These are phyloP conservation scores for Brachionus paranguensis DNA, from an alignment of 1,140 invertebrate genomes.

Conservation along the genomic window DNA sequence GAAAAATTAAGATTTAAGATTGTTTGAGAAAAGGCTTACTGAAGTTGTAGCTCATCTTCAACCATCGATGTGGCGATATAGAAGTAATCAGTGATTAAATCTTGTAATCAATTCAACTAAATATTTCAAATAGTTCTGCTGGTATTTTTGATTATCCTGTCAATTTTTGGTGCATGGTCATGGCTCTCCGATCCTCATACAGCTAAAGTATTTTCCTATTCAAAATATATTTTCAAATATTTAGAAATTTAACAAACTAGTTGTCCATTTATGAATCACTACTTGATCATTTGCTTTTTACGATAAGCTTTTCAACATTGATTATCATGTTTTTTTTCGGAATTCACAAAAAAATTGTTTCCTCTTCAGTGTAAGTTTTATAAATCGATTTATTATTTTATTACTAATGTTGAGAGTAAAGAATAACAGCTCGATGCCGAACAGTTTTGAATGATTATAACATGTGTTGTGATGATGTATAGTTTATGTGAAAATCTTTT, in stretches of 20 bases:
- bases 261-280: conserved; percentile 15
- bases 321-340: conserved; percentile 27
- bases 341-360: conserved; percentile 18
- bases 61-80: conserved; percentile 33
- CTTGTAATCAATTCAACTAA: not conserved
- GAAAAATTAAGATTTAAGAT: not conserved
- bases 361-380: conserved; percentile 11
- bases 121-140: not conserved
- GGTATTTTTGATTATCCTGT: not conserved
- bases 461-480: conserved; percentile 39
- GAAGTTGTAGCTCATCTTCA: conserved; percentile 27
- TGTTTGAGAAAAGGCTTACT: conserved; percentile 12
- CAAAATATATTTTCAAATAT: too few species aligned
- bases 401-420: not conserved
- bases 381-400: not conserved
- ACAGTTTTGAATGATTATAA: conserved; percentile 28
- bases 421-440: conserved; percentile 6
- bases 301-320: not conserved
- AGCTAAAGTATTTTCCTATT: not conserved
- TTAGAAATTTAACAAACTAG: not conserved
- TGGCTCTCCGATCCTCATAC: conserved; percentile 34
- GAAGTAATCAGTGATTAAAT: not conserved
- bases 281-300: not conserved
- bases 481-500: not conserved
- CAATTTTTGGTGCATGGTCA: conserved; percentile 16